These are phyloP conservation scores for Fabriciana adippe DNA, from an alignment of 2,888 invertebrate species.

Conservation along the genomic window DNA sequence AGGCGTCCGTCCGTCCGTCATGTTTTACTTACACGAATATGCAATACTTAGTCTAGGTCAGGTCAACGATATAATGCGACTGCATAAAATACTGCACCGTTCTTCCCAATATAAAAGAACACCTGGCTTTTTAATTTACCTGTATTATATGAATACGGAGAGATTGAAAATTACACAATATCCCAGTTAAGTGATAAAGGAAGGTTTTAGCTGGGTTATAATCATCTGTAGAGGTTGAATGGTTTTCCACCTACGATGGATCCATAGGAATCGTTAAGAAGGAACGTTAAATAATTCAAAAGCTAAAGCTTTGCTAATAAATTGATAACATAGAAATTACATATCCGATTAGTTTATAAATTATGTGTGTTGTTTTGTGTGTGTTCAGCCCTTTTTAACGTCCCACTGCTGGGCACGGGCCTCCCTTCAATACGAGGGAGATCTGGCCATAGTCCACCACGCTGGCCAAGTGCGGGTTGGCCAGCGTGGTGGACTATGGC, in stretches of 20 bases:
- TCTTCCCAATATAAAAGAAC: background rate
- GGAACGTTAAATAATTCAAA: background rate
- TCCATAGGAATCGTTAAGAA: constrained; percentile 6
- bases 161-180: background rate
- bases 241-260: constrained; percentile 17
- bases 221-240: constrained; percentile 8
- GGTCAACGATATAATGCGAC: constrained; percentile 28
- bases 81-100: background rate
- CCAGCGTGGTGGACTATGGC: no score
- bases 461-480: no score
- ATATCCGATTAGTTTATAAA: no score
- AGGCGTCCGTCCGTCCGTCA: constrained; percentile 3
- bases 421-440: no score
- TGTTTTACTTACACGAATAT: constrained; percentile 16
- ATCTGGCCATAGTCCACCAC: no score
- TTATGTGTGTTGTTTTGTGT: no score
- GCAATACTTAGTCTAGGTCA: constrained; percentile 30
- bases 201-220: constrained; percentile 18
- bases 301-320: background rate
- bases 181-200: background rate
- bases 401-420: no score
- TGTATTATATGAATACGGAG: background rate
- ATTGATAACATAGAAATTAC: no score
- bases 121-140: background rate
- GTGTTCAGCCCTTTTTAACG: no score